A percentile compares a stretch with the other conserved stretches of the same genome.
Conservation (phyloP, 2,888 invertebrate species). For the Heliconius cydno region DNA sequence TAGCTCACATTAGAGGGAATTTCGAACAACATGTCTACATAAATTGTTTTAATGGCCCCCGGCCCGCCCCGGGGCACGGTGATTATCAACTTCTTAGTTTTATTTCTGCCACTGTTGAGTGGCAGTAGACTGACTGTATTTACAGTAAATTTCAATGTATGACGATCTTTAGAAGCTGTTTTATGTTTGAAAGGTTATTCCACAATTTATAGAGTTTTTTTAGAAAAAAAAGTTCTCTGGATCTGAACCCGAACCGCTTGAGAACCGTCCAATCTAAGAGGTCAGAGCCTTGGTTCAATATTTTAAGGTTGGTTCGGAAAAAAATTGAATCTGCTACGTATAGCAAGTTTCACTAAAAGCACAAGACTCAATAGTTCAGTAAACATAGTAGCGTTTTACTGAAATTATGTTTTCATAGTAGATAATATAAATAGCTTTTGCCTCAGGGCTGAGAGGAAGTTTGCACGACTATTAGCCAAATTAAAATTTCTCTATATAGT, state of each 20-base stretch:
- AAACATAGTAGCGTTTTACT: slow-evolving; percentile 12
- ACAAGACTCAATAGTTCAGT: slow-evolving; percentile 1
- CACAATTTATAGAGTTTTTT: background rate
- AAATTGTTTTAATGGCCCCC: slow-evolving; percentile 73
- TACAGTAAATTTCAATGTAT: background rate
- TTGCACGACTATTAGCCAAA: slow-evolving; percentile 26
- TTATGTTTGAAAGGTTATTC: background rate
- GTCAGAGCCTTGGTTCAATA: too few relatives aligned
- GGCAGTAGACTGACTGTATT: too few relatives aligned
- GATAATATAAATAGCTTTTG: slow-evolving; percentile 5
- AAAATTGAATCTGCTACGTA: background rate
- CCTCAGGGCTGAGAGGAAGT: slow-evolving; percentile 22
- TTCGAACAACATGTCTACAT: slow-evolving; percentile 75
- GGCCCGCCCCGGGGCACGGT: slow-evolving; percentile 40
- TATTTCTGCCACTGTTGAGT: slow-evolving; percentile 24
- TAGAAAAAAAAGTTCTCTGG: background rate
- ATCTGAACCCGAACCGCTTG: background rate
- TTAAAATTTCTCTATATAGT: slow-evolving; percentile 10
- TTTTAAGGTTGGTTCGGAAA: too few relatives aligned
- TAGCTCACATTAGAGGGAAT: slow-evolving; percentile 75
- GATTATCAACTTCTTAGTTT: slow-evolving; percentile 37
- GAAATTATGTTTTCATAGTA: slow-evolving; percentile 22
- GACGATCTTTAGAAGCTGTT: background rate
- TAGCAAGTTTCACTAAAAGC: background rate
- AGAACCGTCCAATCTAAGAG: background rate